Percentiles rank a stretch among this genome's conserved stretches.
Evolutionary conservation across 2,888 invertebrate species (phyloP).

Genomic region (Chrysopilus asiliformis): DNA sequence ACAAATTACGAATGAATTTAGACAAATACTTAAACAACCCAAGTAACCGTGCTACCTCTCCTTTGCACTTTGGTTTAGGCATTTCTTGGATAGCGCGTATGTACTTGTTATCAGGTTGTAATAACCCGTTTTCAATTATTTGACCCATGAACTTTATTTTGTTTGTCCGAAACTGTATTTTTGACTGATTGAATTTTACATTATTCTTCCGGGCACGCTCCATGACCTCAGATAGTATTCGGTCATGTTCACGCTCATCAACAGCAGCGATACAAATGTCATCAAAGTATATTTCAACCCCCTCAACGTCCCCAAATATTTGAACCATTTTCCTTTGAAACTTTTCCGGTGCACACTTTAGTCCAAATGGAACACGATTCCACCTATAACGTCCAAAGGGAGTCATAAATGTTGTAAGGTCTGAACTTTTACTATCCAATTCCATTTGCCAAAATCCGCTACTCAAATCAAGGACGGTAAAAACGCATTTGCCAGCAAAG

Average conservation of each 20-base stretch:
- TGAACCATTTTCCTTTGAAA: slow-evolving; percentile 22
- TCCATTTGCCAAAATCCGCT: slow-evolving; percentile 11
- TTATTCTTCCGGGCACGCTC: slow-evolving; percentile 10
- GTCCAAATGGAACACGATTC: slow-evolving; percentile 9
- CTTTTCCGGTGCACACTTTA: slow-evolving; percentile 9
- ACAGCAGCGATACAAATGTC: slow-evolving; percentile 21
- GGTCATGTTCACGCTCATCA: slow-evolving; percentile 14
- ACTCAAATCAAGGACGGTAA: slow-evolving; percentile 6
- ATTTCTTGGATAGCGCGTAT: too few species aligned
- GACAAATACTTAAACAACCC: slow-evolving; percentile 16
- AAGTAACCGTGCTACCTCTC: too few species aligned
- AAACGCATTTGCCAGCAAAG: too few species aligned
- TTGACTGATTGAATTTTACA: slow-evolving; percentile 19
- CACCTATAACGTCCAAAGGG: slow-evolving; percentile 9
- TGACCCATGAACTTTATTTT: slow-evolving; percentile 20
- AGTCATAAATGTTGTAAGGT: too few species aligned
- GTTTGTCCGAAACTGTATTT: slow-evolving; percentile 17
- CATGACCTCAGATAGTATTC: slow-evolving; percentile 10
- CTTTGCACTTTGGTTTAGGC: too few species aligned
- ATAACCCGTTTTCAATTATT: slow-evolving; percentile 15
- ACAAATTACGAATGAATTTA: slow-evolving; percentile 17
- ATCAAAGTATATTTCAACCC: slow-evolving; percentile 25
- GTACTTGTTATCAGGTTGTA: slow-evolving; percentile 15
- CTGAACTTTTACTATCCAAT: slow-evolving; percentile 7
- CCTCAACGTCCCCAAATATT: slow-evolving; percentile 24